phyloP scores from a whole-genome alignment of 2,797 vertebrate species.

The Allobates femoralis region DNA sequence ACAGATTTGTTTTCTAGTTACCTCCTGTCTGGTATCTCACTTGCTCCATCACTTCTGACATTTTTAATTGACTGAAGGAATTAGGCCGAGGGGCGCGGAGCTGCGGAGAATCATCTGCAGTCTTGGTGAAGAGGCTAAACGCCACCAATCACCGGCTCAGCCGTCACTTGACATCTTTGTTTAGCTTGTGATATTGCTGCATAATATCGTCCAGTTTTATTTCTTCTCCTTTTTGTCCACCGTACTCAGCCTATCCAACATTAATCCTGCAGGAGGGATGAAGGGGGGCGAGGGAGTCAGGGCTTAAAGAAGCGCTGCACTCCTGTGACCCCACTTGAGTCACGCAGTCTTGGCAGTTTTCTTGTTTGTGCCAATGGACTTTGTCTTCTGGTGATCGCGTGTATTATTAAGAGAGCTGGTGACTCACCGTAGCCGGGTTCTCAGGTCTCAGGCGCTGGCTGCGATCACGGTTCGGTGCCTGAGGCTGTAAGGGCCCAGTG shows the following conservation, averaged over 20 bases:
- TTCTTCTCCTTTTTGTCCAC: background rate
- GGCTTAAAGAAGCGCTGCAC: conserved; percentile 1
- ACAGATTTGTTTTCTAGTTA: background rate
- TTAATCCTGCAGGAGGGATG: background rate
- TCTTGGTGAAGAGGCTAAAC: background rate
- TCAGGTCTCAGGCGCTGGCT: too few species aligned
- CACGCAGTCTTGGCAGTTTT: conserved; percentile 24
- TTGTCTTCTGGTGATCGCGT: background rate
- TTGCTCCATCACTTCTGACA: background rate
- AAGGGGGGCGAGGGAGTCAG: background rate
- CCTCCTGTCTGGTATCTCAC: background rate
- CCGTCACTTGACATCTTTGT: background rate
- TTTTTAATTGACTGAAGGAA: conserved; percentile 37
- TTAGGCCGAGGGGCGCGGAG: background rate
- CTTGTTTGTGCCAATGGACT: background rate
- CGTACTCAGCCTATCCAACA: background rate
- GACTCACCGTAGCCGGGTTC: too few species aligned
- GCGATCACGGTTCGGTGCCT: too few species aligned
- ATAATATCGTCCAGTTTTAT: background rate
- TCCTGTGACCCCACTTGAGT: conserved; percentile 18
- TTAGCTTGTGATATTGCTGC: background rate
- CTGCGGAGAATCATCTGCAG: background rate
- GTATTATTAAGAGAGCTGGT: too few species aligned
- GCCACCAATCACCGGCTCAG: too few species aligned
- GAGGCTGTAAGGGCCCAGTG: too few species aligned